Percentiles rank a stretch among this genome's conserved stretches.
phyloP scores from a whole-genome alignment of 2,797 vertebrate species.

The Amblyopsis hoosieri region DNA sequence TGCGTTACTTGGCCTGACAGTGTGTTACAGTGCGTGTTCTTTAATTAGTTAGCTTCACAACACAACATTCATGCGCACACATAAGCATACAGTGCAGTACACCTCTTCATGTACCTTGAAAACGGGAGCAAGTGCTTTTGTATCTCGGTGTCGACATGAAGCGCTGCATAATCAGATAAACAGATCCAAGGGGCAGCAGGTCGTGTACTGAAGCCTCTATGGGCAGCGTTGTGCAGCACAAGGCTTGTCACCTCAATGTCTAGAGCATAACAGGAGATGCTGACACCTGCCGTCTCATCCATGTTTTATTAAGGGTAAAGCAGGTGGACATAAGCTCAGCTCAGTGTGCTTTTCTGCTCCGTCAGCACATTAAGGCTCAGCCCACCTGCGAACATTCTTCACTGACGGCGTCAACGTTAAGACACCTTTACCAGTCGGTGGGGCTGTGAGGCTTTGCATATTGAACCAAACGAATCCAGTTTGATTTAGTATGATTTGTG shows the following conservation, averaged over 20 bases:
- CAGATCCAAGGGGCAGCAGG: slow-evolving; percentile 23
- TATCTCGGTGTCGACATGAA: slow-evolving; percentile 17
- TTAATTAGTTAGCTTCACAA: slow-evolving; percentile 46
- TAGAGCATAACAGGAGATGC: slow-evolving; percentile 6
- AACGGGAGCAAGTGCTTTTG: neutral
- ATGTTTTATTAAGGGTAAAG: slow-evolving; percentile 8
- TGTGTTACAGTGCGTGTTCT: slow-evolving; percentile 32
- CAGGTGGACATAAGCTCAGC: neutral
- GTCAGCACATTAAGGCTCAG: too few species aligned
- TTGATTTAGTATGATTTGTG: neutral
- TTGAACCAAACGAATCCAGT: too few species aligned
- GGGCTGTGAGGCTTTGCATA: too few species aligned
- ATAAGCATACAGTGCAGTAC: neutral
- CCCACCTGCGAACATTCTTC: too few species aligned
- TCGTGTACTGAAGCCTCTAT: neutral
- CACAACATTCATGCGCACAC: slow-evolving; percentile 16
- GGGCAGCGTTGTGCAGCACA: neutral
- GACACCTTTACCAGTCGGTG: too few species aligned
- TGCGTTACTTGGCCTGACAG: slow-evolving; percentile 10
- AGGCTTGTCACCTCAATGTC: neutral
- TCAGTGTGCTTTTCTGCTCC: neutral
- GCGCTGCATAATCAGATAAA: slow-evolving; percentile 42
- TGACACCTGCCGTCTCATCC: slow-evolving; percentile 22
- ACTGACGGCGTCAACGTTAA: too few species aligned
- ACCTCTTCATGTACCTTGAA: neutral